Conservation (phyloP, 1,140 invertebrate species). For the Papilio dardanus region DNA sequence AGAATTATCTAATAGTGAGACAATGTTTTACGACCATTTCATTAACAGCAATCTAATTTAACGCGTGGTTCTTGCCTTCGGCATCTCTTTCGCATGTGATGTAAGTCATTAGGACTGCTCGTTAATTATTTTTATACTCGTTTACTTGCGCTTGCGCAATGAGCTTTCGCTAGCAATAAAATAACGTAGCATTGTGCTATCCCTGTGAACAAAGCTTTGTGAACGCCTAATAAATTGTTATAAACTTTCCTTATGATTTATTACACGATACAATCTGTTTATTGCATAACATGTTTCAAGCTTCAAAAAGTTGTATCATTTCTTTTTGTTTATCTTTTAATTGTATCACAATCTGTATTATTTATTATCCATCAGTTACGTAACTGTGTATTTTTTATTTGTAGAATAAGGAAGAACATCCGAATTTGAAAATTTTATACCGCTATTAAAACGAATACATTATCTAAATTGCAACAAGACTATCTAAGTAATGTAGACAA, state of each 20-base stretch:
- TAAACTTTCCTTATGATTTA: conserved; percentile 59
- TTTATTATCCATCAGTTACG: conserved; percentile 11
- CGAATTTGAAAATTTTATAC: background rate
- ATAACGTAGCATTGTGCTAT: conserved; percentile 71
- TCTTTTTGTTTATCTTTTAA: conserved; percentile 26
- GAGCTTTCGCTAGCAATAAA: conserved; percentile 71
- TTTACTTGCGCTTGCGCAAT: conserved; percentile 65
- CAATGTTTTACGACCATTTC: conserved; percentile 34
- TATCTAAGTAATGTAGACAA: background rate
- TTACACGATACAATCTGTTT: conserved; percentile 29
- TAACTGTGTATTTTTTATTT: background rate
- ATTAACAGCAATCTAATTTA: conserved; percentile 44
- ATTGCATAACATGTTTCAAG: conserved; percentile 44
- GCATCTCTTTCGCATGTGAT: conserved; percentile 51
- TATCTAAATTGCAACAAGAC: background rate
- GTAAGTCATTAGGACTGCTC: conserved; percentile 68
- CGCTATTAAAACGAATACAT: background rate
- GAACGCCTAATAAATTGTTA: conserved; percentile 60
- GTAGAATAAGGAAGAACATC: background rate
- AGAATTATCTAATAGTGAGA: background rate
- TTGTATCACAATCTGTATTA: conserved; percentile 12
- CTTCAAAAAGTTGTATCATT: conserved; percentile 40
- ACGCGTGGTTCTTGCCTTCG: conserved; percentile 44
- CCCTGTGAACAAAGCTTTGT: conserved; percentile 66
- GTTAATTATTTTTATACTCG: conserved; percentile 76